These are phyloP conservation scores for Tuberolachnus salignus DNA, from an alignment of 2,888 invertebrate species.

Conservation along the genomic window DNA sequence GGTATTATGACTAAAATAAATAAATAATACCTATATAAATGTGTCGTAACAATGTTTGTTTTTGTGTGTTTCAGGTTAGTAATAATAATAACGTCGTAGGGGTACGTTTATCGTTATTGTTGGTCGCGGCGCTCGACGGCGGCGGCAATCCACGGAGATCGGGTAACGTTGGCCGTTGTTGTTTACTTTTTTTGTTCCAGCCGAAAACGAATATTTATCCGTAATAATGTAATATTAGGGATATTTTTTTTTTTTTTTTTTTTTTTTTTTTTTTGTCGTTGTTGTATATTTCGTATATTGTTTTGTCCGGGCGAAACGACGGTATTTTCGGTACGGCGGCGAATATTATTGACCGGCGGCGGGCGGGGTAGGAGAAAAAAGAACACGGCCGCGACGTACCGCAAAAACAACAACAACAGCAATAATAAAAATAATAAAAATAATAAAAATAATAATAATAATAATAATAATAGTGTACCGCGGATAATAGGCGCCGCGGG, in stretches of 20 bases:
- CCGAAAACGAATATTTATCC: no score
- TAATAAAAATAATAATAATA: neutral
- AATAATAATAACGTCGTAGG: neutral
- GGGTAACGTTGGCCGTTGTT: slow-evolving; percentile 33
- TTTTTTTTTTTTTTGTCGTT: no score
- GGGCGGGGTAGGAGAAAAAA: neutral
- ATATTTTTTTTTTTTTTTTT: no score
- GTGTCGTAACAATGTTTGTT: slow-evolving; percentile 17
- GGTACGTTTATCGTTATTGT: neutral
- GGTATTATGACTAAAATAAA: no score
- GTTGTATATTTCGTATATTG: no score
- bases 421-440: neutral
- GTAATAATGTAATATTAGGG: neutral
- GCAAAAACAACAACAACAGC: no score
- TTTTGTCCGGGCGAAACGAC: no score
- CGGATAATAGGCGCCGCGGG: neutral
- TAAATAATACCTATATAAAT: no score
- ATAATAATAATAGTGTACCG: no score
- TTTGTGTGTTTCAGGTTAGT: slow-evolving; percentile 53
- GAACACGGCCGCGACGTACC: neutral
- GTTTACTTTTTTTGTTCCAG: no score
- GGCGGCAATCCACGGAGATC: neutral
- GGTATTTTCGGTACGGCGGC: no score
- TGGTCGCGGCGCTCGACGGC: neutral
- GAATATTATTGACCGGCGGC: slow-evolving; percentile 12